Percentiles rank a stretch among this genome's conserved stretches.
These are phyloP conservation scores for Actinia equina DNA, from an alignment of 64 coral and sea anemone genomes.

Conservation along the genomic window DNA sequence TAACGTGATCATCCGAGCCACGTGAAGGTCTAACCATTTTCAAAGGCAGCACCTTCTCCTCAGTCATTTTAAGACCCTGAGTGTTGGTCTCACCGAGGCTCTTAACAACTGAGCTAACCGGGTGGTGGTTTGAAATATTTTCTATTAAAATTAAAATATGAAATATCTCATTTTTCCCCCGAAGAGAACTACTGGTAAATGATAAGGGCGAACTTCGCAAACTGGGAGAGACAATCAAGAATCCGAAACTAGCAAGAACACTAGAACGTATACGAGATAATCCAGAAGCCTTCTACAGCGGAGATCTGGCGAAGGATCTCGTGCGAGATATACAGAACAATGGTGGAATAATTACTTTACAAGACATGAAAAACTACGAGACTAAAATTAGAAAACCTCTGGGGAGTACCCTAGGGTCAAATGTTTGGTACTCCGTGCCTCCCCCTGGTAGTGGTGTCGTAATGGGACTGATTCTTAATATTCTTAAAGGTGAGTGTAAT, in stretches of 20 bases:
- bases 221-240: slow-evolving; percentile 41
- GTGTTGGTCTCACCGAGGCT: too few species aligned
- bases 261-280: slow-evolving; percentile 80
- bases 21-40: too few species aligned
- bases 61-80: too few species aligned
- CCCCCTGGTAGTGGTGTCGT: slow-evolving; percentile 74
- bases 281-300: slow-evolving; percentile 71
- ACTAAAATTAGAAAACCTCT: slow-evolving; percentile 35
- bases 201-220: slow-evolving; percentile 35
- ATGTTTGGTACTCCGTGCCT: slow-evolving; percentile 47
- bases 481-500: slow-evolving; percentile 64
- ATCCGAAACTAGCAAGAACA: slow-evolving; percentile 59
- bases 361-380: slow-evolving; percentile 60
- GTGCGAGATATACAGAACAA: slow-evolving; percentile 46
- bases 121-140: too few species aligned
- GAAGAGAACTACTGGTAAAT: slow-evolving; percentile 64
- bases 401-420: slow-evolving; percentile 18
- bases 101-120: too few species aligned
- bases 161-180: neutral
- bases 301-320: slow-evolving; percentile 63
- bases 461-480: slow-evolving; percentile 70
- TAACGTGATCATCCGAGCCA: too few species aligned
- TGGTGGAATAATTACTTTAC: slow-evolving; percentile 53
- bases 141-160: too few species aligned
- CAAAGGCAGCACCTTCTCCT: too few species aligned